Percentiles rank a stretch among this genome's conserved stretches.
These are phyloP conservation scores for Brachionus manjavacas DNA, from an alignment of 1,140 invertebrate genomes.

Conservation along the genomic window DNA sequence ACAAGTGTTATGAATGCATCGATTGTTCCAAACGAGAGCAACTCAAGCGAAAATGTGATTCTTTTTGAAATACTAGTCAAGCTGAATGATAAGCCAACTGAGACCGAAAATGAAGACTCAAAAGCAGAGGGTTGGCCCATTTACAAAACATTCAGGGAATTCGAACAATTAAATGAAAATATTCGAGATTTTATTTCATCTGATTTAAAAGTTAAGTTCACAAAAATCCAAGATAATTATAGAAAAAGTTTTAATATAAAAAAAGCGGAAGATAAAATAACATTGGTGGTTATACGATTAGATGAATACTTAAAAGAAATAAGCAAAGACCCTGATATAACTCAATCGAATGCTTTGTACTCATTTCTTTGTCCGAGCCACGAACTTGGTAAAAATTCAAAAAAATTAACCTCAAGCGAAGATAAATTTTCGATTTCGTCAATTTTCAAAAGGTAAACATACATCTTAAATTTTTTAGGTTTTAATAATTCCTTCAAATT, in stretches of 20 bases:
- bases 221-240: background rate
- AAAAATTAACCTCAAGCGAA: conserved; percentile 60
- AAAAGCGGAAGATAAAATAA: conserved; percentile 20
- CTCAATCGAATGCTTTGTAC: conserved; percentile 80
- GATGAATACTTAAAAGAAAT: conserved; percentile 54
- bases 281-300: background rate
- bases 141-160: conserved; percentile 72
- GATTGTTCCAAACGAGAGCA: conserved; percentile 57
- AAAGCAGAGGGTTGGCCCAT: conserved; percentile 67
- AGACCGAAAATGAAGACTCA: conserved; percentile 44
- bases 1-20: conserved; percentile 74
- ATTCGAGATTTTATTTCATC: background rate
- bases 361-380: conserved; percentile 79
- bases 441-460: conserved; percentile 71
- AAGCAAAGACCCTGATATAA: conserved; percentile 74
- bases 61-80: conserved; percentile 78
- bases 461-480: background rate
- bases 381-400: background rate
- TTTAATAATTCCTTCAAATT: background rate
- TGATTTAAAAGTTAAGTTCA: background rate
- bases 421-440: conserved; percentile 74
- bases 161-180: conserved; percentile 54
- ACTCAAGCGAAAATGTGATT: conserved; percentile 64
- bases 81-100: conserved; percentile 61
- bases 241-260: background rate